phyloP scores from a whole-genome alignment of 2,888 invertebrate genomes.

The Loripinus fragilis region DNA sequence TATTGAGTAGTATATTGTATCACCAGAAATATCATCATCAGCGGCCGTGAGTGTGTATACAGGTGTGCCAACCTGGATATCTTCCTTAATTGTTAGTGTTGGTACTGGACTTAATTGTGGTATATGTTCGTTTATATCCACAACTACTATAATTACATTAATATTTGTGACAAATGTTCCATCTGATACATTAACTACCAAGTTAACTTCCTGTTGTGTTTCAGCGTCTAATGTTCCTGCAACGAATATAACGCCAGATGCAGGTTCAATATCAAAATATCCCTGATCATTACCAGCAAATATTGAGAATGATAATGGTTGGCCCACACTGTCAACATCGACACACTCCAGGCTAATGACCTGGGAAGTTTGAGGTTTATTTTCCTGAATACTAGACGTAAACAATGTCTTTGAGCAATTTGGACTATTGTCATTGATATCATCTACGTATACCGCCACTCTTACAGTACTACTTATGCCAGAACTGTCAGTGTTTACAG shows the following conservation, averaged over 20 bases:
- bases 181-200: constrained; percentile 84
- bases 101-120: constrained; percentile 58
- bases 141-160: constrained; percentile 49
- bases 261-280: constrained; percentile 48
- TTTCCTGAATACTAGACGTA: constrained; percentile 60
- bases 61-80: constrained; percentile 39
- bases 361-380: constrained; percentile 48
- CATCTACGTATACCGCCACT: constrained; percentile 93
- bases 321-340: constrained; percentile 67
- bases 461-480: constrained; percentile 88
- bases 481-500: constrained; percentile 61
- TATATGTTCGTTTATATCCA: constrained; percentile 70
- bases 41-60: constrained; percentile 62
- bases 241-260: constrained; percentile 59
- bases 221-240: constrained; percentile 68
- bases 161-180: constrained; percentile 1
- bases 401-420: constrained; percentile 56
- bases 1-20: constrained; percentile 65
- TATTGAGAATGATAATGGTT: constrained; percentile 51
- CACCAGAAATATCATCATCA: constrained; percentile 67
- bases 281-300: constrained; percentile 58
- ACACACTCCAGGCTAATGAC: constrained; percentile 61
- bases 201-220: constrained; percentile 49
- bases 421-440: constrained; percentile 88
- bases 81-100: constrained; percentile 56